Conservation (phyloP, 2,888 invertebrate genomes). For the Salpingus planirostris region DNA sequence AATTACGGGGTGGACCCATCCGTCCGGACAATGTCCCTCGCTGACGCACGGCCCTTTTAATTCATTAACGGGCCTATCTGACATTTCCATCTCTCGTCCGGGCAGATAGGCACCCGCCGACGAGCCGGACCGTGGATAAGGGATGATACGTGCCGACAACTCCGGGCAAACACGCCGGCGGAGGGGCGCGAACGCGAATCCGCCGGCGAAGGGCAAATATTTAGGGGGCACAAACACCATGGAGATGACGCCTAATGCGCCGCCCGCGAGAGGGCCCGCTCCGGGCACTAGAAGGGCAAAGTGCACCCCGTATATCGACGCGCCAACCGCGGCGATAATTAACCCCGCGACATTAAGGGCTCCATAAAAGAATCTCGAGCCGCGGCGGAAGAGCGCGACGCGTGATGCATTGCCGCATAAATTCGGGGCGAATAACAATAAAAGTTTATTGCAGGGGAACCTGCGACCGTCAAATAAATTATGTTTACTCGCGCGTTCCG, state of each 20-base stretch:
- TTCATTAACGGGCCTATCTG: slow-evolving; percentile 6
- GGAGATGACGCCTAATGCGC: slow-evolving; percentile 10
- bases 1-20: background rate
- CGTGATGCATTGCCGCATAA: slow-evolving; percentile 8
- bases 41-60: slow-evolving; percentile 4
- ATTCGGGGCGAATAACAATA: slow-evolving; percentile 10
- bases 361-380: no score
- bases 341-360: no score
- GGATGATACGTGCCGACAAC: slow-evolving; percentile 11
- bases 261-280: no score
- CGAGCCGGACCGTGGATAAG: background rate
- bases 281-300: slow-evolving; percentile 6
- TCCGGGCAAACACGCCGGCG: slow-evolving; percentile 5
- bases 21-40: background rate
- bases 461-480: slow-evolving; percentile 10
- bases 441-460: slow-evolving; percentile 9
- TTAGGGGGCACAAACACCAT: slow-evolving; percentile 9
- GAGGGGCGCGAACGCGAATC: slow-evolving; percentile 8
- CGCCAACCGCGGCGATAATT: no score
- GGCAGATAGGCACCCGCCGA: slow-evolving; percentile 3
- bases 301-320: slow-evolving; percentile 2
- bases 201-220: slow-evolving; percentile 9
- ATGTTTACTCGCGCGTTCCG: slow-evolving; percentile 5
- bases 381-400: no score
- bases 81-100: slow-evolving; percentile 2